These are phyloP conservation scores for Trichomalopsis sarcophagae DNA, from an alignment of 1,140 invertebrate genomes.

Conservation along the genomic window DNA sequence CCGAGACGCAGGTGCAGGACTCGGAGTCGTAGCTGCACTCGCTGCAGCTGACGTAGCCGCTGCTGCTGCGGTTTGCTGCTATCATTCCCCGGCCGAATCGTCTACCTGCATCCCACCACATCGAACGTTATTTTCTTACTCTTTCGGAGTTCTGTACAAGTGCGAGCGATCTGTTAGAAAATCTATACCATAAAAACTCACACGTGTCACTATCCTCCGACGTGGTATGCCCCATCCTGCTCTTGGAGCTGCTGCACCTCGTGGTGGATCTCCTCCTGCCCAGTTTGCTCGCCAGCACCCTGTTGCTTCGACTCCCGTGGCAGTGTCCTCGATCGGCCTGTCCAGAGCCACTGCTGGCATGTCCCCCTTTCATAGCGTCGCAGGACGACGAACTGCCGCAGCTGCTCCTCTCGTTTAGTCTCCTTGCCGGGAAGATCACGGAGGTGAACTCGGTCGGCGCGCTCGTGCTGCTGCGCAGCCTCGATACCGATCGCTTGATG, in stretches of 20 bases:
- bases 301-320: neutral
- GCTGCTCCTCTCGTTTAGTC: constrained; percentile 66
- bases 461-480: constrained; percentile 70
- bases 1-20: constrained; percentile 83
- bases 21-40: constrained; percentile 90
- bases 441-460: constrained; percentile 75
- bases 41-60: constrained; percentile 87
- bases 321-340: neutral
- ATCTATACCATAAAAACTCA: constrained; percentile 52
- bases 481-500: constrained; percentile 72
- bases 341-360: constrained; percentile 28
- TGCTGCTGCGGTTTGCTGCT: constrained; percentile 72
- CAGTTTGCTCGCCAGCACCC: constrained; percentile 67
- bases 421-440: constrained; percentile 72
- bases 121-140: neutral
- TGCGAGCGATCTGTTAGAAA: neutral
- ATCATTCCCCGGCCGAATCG: constrained; percentile 60
- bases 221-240: constrained; percentile 66
- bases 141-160: too few relatives aligned
- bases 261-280: constrained; percentile 63
- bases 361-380: constrained; percentile 64
- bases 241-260: constrained; percentile 59
- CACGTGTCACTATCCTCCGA: constrained; percentile 81
- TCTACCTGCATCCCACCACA: constrained; percentile 60
- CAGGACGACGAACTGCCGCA: constrained; percentile 71